Conservation (phyloP, 92 coral and sea anemone genomes). For the Zoanthus solanderi region DNA sequence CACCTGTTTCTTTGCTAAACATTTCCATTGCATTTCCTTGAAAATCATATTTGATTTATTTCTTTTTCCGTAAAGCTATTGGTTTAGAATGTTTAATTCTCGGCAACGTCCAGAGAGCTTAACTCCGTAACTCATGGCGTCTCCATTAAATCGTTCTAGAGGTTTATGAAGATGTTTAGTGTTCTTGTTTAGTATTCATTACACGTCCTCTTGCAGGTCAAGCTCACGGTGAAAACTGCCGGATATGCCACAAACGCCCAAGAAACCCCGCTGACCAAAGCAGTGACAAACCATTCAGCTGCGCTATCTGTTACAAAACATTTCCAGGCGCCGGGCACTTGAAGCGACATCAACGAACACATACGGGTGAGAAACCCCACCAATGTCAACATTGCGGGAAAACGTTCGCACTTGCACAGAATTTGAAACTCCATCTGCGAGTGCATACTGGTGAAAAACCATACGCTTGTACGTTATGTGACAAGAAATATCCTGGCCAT, state of each 20-base stretch:
- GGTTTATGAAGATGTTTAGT: too few species aligned
- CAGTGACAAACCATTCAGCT: conserved; percentile 30
- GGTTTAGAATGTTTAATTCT: too few species aligned
- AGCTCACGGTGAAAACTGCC: conserved; percentile 10
- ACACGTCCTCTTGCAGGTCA: conserved; percentile 33
- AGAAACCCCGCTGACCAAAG: not conserved
- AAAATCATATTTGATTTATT: too few species aligned
- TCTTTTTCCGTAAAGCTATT: too few species aligned
- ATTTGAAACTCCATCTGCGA: conserved; percentile 34
- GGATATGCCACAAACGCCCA: conserved; percentile 36
- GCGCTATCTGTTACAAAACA: conserved; percentile 17
- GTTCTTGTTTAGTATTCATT: not conserved
- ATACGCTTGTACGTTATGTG: conserved; percentile 33
- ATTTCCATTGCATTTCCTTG: too few species aligned
- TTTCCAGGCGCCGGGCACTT: conserved; percentile 37
- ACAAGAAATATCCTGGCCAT: conserved; percentile 33
- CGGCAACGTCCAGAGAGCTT: too few species aligned
- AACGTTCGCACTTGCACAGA: conserved; percentile 35
- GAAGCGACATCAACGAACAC: conserved; percentile 42
- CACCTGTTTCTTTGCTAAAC: too few species aligned
- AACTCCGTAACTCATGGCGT: too few species aligned
- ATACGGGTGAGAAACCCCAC: conserved; percentile 41
- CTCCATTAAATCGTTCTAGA: too few species aligned
- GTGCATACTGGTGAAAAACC: conserved; percentile 42
- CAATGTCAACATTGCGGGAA: conserved; percentile 32